Conservation (phyloP, 1,140 invertebrate genomes). For the Colletes latitarsis region DNA sequence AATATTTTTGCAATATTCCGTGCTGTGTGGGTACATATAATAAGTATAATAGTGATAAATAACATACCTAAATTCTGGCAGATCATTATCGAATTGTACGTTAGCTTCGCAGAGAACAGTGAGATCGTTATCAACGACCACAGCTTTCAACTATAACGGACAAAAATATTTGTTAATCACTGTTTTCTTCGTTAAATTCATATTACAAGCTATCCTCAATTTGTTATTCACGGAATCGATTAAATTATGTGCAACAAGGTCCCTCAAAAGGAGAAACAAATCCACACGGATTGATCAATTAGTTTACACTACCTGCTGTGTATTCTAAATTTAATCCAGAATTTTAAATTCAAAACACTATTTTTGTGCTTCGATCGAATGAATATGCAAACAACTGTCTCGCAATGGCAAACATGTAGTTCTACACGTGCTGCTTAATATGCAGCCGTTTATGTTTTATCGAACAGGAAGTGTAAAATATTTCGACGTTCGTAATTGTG, state of each 20-base stretch:
- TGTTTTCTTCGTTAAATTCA: not conserved
- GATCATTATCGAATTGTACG: slow-evolving; percentile 94
- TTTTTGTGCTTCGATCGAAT: not conserved
- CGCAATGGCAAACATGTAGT: not conserved
- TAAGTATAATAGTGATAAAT: no score
- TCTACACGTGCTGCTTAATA: not conserved
- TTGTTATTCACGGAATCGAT: not conserved
- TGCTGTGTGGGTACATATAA: no score
- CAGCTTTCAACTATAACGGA: slow-evolving; percentile 89
- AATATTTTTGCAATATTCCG: no score
- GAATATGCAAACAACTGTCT: not conserved
- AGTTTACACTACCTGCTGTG: not conserved
- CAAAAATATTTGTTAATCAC: slow-evolving; percentile 19
- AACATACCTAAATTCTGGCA: slow-evolving; percentile 89
- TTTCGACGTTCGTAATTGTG: not conserved
- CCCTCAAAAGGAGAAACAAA: not conserved
- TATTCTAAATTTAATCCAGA: slow-evolving; percentile 15
- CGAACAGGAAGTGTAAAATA: not conserved
- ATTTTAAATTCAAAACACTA: slow-evolving; percentile 8
- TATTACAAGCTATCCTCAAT: not conserved
- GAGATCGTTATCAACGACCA: slow-evolving; percentile 90
- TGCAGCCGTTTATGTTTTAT: not conserved
- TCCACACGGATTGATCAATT: not conserved
- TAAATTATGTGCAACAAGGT: not conserved
- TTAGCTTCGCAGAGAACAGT: slow-evolving; percentile 88